Conservation (phyloP, 2,113 vertebrate species). For the Poeciliopsis prolifica region DNA sequence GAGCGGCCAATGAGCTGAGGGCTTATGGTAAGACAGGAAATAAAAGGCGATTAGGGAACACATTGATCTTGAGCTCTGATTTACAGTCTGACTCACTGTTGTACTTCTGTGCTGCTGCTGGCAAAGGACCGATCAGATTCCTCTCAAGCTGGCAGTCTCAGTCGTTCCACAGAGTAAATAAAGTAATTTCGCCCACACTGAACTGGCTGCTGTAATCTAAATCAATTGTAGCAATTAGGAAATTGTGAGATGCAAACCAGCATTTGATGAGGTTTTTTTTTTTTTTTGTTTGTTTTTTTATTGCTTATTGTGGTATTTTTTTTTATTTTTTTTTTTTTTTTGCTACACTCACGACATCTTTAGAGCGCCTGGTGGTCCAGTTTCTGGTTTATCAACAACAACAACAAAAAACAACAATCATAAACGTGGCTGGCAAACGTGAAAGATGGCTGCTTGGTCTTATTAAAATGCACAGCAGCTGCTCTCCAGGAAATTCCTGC, state of each 20-base stretch:
- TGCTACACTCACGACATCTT: neutral
- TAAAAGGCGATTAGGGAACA: conserved; percentile 70
- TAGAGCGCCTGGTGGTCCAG: conserved; percentile 21
- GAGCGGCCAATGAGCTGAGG: conserved; percentile 45
- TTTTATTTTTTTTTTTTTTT: neutral
- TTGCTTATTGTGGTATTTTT: neutral
- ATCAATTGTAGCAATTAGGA: conserved; percentile 62
- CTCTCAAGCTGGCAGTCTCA: conserved; percentile 49
- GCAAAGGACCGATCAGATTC: conserved; percentile 67
- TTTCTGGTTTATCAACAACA: conserved; percentile 23
- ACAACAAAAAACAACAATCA: conserved; percentile 42
- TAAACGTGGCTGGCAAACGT: conserved; percentile 30
- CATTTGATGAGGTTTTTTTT: conserved; percentile 41
- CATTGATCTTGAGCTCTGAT: conserved; percentile 75
- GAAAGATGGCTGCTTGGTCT: conserved; percentile 58
- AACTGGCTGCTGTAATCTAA: conserved; percentile 58
- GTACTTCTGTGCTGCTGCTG: conserved; percentile 50
- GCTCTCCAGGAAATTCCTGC: conserved; percentile 58
- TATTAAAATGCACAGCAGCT: conserved; percentile 70
- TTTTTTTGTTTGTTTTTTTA: conserved; percentile 15
- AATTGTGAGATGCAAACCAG: conserved; percentile 49
- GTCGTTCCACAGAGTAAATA: conserved; percentile 61
- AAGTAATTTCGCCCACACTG: conserved; percentile 57
- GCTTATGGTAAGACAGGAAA: conserved; percentile 65
- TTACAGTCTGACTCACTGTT: conserved; percentile 66